phyloP scores from a whole-genome alignment of 2,113 vertebrate species.

The Alaudala cheleensis region DNA sequence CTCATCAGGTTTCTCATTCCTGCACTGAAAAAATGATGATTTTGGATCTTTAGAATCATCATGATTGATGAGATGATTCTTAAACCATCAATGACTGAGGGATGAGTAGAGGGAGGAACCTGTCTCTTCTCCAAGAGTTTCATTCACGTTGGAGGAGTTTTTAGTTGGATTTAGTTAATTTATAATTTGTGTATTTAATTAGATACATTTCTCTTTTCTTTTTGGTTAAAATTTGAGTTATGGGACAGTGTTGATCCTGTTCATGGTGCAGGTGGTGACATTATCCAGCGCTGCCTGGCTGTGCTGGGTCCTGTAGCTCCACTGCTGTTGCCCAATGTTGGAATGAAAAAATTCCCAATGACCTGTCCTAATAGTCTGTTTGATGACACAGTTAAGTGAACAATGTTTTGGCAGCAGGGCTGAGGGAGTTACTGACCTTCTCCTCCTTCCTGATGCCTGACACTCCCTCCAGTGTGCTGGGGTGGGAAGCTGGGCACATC shows the following conservation, averaged over 20 bases:
- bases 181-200: neutral
- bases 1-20: neutral
- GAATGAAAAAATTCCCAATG: neutral
- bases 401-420: constrained; percentile 14
- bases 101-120: neutral
- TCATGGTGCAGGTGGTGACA: neutral
- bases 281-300: neutral
- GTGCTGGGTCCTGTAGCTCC: neutral
- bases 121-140: neutral
- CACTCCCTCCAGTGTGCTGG: neutral
- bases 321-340: neutral
- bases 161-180: neutral
- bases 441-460: neutral
- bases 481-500: neutral
- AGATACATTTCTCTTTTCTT: neutral
- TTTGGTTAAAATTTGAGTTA: neutral
- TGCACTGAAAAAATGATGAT: neutral
- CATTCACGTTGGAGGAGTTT: neutral
- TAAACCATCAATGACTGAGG: neutral
- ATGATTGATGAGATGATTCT: neutral
- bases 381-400: neutral
- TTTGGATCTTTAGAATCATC: neutral
- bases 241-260: neutral
- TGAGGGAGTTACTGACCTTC: neutral
- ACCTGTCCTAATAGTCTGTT: neutral